Conservation (phyloP, 2,888 invertebrate genomes). For the Limnephilus auricula region DNA sequence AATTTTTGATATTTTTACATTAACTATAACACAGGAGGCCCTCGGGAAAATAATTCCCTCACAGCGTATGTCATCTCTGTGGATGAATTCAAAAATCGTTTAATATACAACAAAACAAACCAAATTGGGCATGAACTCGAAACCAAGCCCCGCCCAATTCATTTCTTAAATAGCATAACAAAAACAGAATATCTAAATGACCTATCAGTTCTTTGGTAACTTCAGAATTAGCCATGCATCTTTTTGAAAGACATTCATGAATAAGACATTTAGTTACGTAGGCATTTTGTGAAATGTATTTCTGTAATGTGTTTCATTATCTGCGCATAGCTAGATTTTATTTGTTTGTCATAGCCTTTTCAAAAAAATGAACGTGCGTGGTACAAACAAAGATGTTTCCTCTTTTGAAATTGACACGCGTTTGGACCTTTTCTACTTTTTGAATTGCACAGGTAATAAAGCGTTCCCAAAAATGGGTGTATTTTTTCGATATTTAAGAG, state of each 20-base stretch:
- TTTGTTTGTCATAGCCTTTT: slow-evolving; percentile 18
- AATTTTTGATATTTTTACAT: too few relatives aligned
- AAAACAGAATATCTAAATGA: background rate
- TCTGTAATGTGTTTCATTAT: background rate
- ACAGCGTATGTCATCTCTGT: too few relatives aligned
- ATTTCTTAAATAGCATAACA: background rate
- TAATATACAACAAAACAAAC: background rate
- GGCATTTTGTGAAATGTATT: background rate
- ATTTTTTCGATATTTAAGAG: background rate
- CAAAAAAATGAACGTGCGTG: slow-evolving; percentile 5
- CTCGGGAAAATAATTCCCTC: too few relatives aligned
- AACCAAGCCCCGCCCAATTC: background rate
- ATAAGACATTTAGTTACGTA: background rate
- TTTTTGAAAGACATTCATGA: background rate
- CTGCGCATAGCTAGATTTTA: background rate
- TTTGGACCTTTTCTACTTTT: background rate
- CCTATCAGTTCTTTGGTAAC: background rate
- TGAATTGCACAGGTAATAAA: background rate
- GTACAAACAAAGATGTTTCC: background rate
- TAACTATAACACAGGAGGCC: too few relatives aligned
- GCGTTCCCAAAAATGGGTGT: background rate
- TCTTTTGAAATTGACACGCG: slow-evolving; percentile 13
- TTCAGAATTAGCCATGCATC: background rate
- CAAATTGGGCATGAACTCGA: background rate
- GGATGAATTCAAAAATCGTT: background rate